phyloP scores from a whole-genome alignment of 2,113 vertebrate genomes.

The Brachyhypopomus occidentalis region DNA sequence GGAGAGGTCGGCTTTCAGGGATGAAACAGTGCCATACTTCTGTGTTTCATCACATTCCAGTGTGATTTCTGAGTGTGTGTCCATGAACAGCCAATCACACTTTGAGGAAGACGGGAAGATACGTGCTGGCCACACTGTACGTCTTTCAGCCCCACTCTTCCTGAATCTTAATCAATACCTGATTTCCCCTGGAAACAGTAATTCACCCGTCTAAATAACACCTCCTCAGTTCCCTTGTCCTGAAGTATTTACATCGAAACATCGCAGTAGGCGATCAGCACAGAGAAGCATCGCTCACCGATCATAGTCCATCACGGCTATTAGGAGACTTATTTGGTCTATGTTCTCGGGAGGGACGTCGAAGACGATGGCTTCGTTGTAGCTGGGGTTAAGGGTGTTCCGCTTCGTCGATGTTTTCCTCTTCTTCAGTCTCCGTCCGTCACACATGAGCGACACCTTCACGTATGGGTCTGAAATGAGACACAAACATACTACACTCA shows the following conservation, averaged over 20 bases:
- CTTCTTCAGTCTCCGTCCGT: slow-evolving; percentile 94
- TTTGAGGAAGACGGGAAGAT: too few species aligned
- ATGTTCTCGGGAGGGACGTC: slow-evolving; percentile 98
- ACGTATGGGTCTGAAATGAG: slow-evolving; percentile 90
- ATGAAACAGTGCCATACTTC: too few species aligned
- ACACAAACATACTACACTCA: slow-evolving; percentile 1
- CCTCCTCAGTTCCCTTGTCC: slow-evolving; percentile 35
- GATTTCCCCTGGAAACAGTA: too few species aligned
- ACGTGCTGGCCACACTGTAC: too few species aligned
- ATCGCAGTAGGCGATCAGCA: not conserved
- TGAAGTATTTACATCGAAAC: not conserved
- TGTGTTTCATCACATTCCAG: too few species aligned
- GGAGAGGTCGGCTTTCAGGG: too few species aligned
- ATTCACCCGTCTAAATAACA: not conserved
- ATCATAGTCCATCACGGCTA: slow-evolving; percentile 99
- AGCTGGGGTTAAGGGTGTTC: slow-evolving; percentile 95
- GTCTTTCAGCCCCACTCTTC: too few species aligned
- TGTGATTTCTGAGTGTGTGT: too few species aligned
- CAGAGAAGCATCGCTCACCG: slow-evolving; percentile 77
- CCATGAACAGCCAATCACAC: too few species aligned
- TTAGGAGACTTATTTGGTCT: slow-evolving; percentile 94
- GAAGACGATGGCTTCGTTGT: slow-evolving; percentile 99
- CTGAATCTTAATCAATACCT: too few species aligned
- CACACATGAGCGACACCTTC: slow-evolving; percentile 97
- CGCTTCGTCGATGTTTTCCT: slow-evolving; percentile 98